Conservation (phyloP, 2,888 invertebrate species). For the Diabrotica balteata region DNA sequence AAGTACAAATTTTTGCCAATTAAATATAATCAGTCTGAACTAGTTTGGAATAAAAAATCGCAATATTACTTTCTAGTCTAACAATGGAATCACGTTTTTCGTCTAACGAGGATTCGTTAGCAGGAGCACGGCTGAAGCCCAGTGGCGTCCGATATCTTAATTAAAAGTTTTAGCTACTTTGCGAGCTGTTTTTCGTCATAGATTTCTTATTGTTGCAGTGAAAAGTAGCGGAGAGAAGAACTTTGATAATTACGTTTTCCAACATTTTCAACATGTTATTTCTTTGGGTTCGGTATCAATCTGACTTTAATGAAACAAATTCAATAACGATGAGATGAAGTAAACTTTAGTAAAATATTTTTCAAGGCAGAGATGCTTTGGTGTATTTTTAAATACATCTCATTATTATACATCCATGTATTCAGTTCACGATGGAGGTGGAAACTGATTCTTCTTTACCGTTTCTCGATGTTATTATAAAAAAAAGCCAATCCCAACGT, state of each 20-base stretch:
- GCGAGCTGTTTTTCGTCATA: slow-evolving; percentile 9
- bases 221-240: slow-evolving; percentile 12
- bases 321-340: slow-evolving; percentile 8
- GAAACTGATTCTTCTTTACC: too few species aligned
- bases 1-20: too few species aligned
- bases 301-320: slow-evolving; percentile 21
- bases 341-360: too few species aligned
- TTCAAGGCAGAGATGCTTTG: too few species aligned
- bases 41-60: neutral
- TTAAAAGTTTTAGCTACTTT: slow-evolving; percentile 22
- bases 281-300: slow-evolving; percentile 27
- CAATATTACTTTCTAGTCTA: neutral
- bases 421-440: too few species aligned
- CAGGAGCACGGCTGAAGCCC: neutral
- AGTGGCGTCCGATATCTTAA: slow-evolving; percentile 22
- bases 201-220: slow-evolving; percentile 9
- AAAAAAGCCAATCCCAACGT: too few species aligned
- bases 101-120: slow-evolving; percentile 12
- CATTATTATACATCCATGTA: too few species aligned
- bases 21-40: neutral
- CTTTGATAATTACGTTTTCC: slow-evolving; percentile 33
- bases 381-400: too few species aligned
- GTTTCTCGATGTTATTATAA: too few species aligned
- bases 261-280: slow-evolving; percentile 29
- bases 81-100: slow-evolving; percentile 8